Conservation (phyloP, 2,797 vertebrate genomes). For the Aphelocoma californica region DNA sequence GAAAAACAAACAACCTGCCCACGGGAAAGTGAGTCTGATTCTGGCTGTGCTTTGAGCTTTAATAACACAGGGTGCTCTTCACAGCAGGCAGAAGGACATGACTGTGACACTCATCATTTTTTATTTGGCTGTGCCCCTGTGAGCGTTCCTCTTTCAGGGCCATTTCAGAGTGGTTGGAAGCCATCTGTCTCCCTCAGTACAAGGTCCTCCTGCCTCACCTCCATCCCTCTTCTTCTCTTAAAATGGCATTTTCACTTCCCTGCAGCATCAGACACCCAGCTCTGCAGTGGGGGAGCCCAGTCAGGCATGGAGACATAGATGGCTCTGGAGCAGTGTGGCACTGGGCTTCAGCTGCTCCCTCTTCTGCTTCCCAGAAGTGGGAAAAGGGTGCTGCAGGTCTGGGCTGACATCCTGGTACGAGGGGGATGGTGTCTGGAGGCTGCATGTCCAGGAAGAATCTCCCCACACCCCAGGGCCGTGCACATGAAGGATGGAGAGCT, state of each 20-base stretch:
- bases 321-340: neutral
- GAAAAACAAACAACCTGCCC: slow-evolving; percentile 39
- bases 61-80: neutral
- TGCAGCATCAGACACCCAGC: neutral
- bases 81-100: neutral
- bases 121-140: neutral
- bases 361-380: neutral
- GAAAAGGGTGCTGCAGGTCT: neutral
- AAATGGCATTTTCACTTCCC: neutral
- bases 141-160: neutral
- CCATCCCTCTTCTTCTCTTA: neutral
- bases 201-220: neutral
- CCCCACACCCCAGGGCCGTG: fast-evolving
- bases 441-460: neutral
- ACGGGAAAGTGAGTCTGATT: neutral
- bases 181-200: neutral
- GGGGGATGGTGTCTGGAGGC: neutral
- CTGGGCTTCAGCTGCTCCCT: neutral
- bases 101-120: neutral
- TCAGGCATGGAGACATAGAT: fast-evolving
- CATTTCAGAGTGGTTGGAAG: neutral
- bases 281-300: neutral
- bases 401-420: neutral
- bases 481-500: neutral
- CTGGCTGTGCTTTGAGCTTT: neutral